Base-by-base conservation (phyloP, 1,140 invertebrate species). In the Hycleus cichorii region DNA sequence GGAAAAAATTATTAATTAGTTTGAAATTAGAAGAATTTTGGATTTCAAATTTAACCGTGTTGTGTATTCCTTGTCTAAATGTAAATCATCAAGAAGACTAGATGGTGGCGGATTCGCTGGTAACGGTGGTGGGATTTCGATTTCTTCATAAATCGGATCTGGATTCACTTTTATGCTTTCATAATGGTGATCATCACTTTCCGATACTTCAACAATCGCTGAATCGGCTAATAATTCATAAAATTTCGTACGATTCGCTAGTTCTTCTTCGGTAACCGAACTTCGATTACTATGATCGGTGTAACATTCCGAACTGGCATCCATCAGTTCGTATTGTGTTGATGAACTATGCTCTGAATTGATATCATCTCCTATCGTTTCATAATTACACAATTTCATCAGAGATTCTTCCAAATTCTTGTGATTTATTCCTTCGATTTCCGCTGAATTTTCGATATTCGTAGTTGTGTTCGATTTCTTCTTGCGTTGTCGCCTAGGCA, bases 111-210 rank as follows among this genome's bases (percentile, higher is more conserved):
- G 87, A 63, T 85, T 86, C 0, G 86, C 67, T 2, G 88, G 88
- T 49, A 90, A 69, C 4, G 87, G 87, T 11, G 86, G 88, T 6
- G 88, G 88, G 63, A 87, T 85, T 62, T 90, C 87, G 7, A 92
- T 90, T 75, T 93, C 90, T 75, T 93, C 90, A 70, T 93, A 93
- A 68, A 93, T 93, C 2, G 89, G 90, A 75, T 93, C 90, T 46
- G 70, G 63, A 57, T 81, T 81, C n/a, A 78, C 65, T 43, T 85
- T 79, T 26, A 91, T 89, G 12, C 87, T 82, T 69, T 91, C 89
- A 61, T 91, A 90, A 53, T 87, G 83, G 76, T 90, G 83, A 63
- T 85, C 82, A 53, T 83, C 80, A 27, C 64, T 74, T 64, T 82
- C 80, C 1, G 78, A 74, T 11, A 81, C 80, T 72, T 84, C 83